Evolutionary conservation across 2,797 vertebrate genomes (phyloP).

Genomic region (Myripristis jacobus): DNA sequence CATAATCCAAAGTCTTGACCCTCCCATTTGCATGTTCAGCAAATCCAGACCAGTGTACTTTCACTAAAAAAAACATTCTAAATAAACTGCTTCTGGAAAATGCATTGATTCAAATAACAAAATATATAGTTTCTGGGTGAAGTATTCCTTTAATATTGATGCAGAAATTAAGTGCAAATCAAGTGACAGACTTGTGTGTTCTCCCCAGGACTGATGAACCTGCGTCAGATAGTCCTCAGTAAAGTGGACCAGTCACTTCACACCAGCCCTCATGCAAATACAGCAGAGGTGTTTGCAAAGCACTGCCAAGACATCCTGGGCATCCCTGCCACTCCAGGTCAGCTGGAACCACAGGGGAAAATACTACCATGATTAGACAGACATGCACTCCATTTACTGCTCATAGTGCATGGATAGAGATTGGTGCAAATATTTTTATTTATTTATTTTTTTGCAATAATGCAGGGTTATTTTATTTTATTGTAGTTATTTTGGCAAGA

Average conservation of each 20-base stretch:
- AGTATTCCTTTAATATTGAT: too few species aligned
- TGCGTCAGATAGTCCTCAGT: slow-evolving; percentile 94
- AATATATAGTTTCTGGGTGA: too few species aligned
- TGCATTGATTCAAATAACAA: too few species aligned
- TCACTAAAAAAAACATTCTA: too few species aligned
- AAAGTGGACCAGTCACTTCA: slow-evolving; percentile 94
- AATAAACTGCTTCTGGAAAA: too few species aligned
- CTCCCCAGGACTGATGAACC: slow-evolving; percentile 89
- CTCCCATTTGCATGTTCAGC: too few species aligned
- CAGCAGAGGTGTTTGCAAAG: slow-evolving; percentile 89
- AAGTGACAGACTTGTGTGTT: slow-evolving; percentile 10
- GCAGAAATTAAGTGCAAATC: too few species aligned
- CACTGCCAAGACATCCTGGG: slow-evolving; percentile 90
- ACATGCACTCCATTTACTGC: background rate
- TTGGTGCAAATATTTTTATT: background rate
- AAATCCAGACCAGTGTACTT: too few species aligned
- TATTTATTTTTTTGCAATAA: too few species aligned
- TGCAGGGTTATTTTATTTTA: too few species aligned
- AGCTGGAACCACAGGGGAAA: background rate
- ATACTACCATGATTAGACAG: background rate
- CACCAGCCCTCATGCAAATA: slow-evolving; percentile 83
- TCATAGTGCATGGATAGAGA: background rate
- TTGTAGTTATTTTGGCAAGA: too few species aligned
- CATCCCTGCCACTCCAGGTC: slow-evolving; percentile 94
- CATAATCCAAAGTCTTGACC: too few species aligned